phyloP scores from a whole-genome alignment of 2,888 invertebrate genomes.

The Hemaris fuciformis region DNA sequence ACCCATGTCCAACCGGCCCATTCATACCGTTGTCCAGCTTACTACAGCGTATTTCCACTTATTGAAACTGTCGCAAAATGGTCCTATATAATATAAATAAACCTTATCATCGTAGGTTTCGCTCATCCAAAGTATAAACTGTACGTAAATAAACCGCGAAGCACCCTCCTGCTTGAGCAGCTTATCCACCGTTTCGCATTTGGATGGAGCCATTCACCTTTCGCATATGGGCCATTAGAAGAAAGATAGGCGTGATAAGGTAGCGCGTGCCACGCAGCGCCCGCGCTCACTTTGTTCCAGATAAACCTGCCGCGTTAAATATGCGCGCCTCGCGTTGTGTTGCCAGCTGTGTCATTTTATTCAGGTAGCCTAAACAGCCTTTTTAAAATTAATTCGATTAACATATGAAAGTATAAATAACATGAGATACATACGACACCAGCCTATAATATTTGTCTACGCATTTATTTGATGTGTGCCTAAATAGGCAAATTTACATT shows the following conservation, averaged over 20 bases:
- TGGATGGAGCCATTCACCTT: slow-evolving; percentile 70
- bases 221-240: slow-evolving; percentile 75
- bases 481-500: background rate
- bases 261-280: slow-evolving; percentile 51
- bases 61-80: too few relatives aligned
- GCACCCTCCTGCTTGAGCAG: slow-evolving; percentile 48
- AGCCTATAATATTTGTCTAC: background rate
- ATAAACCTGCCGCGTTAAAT: slow-evolving; percentile 69
- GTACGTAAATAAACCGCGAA: slow-evolving; percentile 36
- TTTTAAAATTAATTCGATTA: background rate
- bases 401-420: background rate
- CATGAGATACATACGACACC: background rate
- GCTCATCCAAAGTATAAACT: slow-evolving; percentile 25
- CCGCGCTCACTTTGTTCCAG: slow-evolving; percentile 48
- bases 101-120: background rate
- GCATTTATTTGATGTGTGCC: background rate
- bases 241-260: slow-evolving; percentile 72
- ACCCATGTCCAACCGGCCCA: too few relatives aligned
- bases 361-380: background rate
- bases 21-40: too few relatives aligned
- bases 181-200: slow-evolving; percentile 55
- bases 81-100: background rate
- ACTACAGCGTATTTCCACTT: too few relatives aligned
- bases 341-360: slow-evolving; percentile 20
- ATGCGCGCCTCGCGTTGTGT: slow-evolving; percentile 61